Conservation (phyloP, 2,888 invertebrate species). For the Macrosoma leucophasiata region DNA sequence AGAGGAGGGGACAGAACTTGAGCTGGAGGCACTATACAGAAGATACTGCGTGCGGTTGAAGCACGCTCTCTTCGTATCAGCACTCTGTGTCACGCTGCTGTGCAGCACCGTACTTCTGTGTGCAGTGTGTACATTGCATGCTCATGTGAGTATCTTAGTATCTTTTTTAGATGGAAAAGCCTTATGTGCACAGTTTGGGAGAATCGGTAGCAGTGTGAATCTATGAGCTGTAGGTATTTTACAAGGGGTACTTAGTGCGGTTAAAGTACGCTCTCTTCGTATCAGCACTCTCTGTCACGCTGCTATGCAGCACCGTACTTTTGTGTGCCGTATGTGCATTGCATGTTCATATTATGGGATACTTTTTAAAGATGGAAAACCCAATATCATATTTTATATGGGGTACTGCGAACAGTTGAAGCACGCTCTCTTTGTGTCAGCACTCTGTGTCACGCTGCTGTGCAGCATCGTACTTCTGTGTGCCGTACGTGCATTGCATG, state of each 20-base stretch:
- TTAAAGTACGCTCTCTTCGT: slow-evolving; percentile 86
- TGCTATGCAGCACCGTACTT: slow-evolving; percentile 76
- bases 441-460: slow-evolving; percentile 79
- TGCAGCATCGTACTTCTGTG: slow-evolving; percentile 78
- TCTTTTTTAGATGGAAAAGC: too few relatives aligned
- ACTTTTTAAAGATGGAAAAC: too few relatives aligned
- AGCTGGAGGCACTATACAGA: slow-evolving; percentile 82
- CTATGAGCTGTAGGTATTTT: slow-evolving; percentile 82
- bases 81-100: slow-evolving; percentile 79
- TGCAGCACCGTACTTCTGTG: slow-evolving; percentile 78
- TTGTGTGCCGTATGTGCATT: slow-evolving; percentile 77
- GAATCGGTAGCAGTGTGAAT: too few relatives aligned
- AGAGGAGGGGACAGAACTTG: slow-evolving; percentile 76
- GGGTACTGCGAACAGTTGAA: slow-evolving; percentile 83
- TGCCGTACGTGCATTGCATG: slow-evolving; percentile 74
- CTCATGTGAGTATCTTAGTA: slow-evolving; percentile 71
- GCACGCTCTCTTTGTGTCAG: slow-evolving; percentile 84
- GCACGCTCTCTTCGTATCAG: slow-evolving; percentile 84
- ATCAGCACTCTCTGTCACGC: slow-evolving; percentile 80
- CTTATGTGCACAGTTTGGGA: too few relatives aligned
- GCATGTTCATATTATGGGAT: slow-evolving; percentile 72
- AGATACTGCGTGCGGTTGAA: slow-evolving; percentile 83
- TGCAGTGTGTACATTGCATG: slow-evolving; percentile 74
- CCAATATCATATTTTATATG: slow-evolving; percentile 81
- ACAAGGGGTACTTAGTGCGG: slow-evolving; percentile 81